Evolutionary conservation across 2,797 vertebrate species (phyloP), one percentile per base, ranked within the genome.

Genomic region (Centropyge bicolor): DNA sequence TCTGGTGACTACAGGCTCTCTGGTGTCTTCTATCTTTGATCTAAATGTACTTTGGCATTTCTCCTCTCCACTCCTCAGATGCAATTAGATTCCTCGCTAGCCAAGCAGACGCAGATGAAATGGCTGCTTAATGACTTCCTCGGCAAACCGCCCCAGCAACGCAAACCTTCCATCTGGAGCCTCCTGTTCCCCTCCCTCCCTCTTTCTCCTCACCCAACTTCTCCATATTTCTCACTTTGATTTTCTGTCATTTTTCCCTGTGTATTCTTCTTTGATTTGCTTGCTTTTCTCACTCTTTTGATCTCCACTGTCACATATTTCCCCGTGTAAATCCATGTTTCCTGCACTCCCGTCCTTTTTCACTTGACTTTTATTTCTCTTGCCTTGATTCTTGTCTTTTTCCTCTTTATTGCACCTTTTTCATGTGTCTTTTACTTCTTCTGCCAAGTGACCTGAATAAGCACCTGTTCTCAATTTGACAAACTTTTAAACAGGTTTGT

Each of bases 51-150:
- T 93, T 92, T 93, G 93, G 93, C 93, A 92, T 92, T 90, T 93
- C 91, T 93, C 88, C 92, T 93, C 92, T 93, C 92, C 85, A 91
- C 92, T 93, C 87, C 89, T 94, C 92, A 94, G 91, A 92, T 93
- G 92, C 93, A 94, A 94, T 94, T 93, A 94, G 92, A 92, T 86
- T 91, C 90, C 90, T 92, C 79, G 84, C 92, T 93, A 91, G 92
- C 92, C 92, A 90, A 92, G 93, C 93, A 93, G 92, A 92, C 92
- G 92, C 92, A 94, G 92, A 94, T 93, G 92, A 93, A 94, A 94
- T 94, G 93, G 92, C 90, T 91, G 92, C 92, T 94, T 94, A 93
- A 94, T 94, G 93, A 94, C 93, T 94, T 93, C 92, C 92, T 93
- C 92, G 83, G 92, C 93, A 94, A 92, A 87, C 87, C 73, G 81